These are phyloP conservation scores for Pempheris klunzingeri DNA, from an alignment of 2,797 vertebrate genomes.

Conservation along the genomic window DNA sequence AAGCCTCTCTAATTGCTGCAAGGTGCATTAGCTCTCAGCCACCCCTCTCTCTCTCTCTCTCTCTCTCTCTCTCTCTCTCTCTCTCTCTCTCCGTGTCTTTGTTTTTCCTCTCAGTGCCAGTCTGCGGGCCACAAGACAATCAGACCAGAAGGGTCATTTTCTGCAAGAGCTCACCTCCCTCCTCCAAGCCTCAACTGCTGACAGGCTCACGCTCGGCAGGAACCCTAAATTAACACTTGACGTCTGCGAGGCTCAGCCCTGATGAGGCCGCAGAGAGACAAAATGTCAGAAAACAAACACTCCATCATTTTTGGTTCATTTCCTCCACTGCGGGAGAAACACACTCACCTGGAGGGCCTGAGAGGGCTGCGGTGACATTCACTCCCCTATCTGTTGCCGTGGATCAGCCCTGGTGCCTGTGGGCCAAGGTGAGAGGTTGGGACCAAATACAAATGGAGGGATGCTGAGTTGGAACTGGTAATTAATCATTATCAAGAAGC, in stretches of 20 bases:
- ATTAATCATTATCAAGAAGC: conserved; percentile 55
- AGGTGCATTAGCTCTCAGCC: conserved; percentile 85
- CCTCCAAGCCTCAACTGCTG: conserved; percentile 81
- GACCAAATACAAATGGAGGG: conserved; percentile 55
- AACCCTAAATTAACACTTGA: conserved; percentile 94
- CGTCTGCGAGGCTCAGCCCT: conserved; percentile 86
- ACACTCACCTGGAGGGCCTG: conserved; percentile 89
- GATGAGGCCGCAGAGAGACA: conserved; percentile 86
- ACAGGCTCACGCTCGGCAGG: conserved; percentile 88
- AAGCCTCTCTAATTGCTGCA: conserved; percentile 85
- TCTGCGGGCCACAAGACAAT: conserved; percentile 89
- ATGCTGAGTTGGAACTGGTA: conserved; percentile 48
- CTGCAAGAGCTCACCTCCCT: conserved; percentile 93
- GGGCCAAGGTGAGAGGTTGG: conserved; percentile 80
- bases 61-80: conserved; percentile 34
- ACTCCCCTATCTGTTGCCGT: conserved; percentile 77
- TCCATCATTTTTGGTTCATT: conserved; percentile 93
- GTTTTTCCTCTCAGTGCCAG: conserved; percentile 87
- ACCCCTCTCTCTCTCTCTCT: conserved; percentile 54
- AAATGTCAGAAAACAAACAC: conserved; percentile 93
- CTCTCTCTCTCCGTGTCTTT: conserved; percentile 69
- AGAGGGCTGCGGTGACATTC: conserved; percentile 86
- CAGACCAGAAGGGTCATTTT: conserved; percentile 95
- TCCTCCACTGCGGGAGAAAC: conserved; percentile 86
- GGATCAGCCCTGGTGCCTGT: conserved; percentile 78